Base-by-base conservation (phyloP, 1,140 invertebrate genomes). In the Diploscapter pachys region DNA sequence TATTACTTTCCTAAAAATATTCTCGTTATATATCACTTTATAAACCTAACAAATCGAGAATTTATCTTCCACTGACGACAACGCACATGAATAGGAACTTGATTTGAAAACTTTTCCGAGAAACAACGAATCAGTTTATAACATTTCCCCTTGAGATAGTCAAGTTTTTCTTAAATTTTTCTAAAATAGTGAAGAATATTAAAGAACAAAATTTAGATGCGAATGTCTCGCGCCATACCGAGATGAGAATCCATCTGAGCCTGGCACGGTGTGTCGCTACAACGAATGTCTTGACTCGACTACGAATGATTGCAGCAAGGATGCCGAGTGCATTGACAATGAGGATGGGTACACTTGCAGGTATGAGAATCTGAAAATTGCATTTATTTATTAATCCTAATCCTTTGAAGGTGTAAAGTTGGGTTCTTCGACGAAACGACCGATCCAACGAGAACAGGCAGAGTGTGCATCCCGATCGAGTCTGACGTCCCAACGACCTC, bases 271-370 rank as follows among this genome's bases (percentile, higher is more conserved):
- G 4, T 76, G 68, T n/a, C 59, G 62, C 49, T 63, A 65, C 66
- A 80, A 85, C 69, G 83, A 85, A 74, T 85, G 83, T 61, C 55
- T 72, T 0, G 67, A 74, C 69, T 51, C 73, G 49, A 74, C 72
- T 6, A 65, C 71, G 8, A 80, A 85, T 59, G 82, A 85, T 70
- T 84, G 83, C 70, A 80, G 81, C 55, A 80, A 81, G 54, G 82
- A 84, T 55, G 83, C 83, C 4, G 68, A 80, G 8, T 84, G 83
- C 62, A 69, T 77, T n/a, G 83, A 84, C 73, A 84, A 80, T 51
- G 77, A 75, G 61, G 79, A 80, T 51, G 65, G 55, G 0, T 79
- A 70, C 67, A 54, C 73, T 11, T 79, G 78, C 54, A 67, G 56
- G 31, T 31, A 31, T 31, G 56, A 70, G 13, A 31, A 31, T 31